These are phyloP conservation scores for Dermolepida albohirtum DNA, from an alignment of 2,888 invertebrate species.

Conservation along the genomic window DNA sequence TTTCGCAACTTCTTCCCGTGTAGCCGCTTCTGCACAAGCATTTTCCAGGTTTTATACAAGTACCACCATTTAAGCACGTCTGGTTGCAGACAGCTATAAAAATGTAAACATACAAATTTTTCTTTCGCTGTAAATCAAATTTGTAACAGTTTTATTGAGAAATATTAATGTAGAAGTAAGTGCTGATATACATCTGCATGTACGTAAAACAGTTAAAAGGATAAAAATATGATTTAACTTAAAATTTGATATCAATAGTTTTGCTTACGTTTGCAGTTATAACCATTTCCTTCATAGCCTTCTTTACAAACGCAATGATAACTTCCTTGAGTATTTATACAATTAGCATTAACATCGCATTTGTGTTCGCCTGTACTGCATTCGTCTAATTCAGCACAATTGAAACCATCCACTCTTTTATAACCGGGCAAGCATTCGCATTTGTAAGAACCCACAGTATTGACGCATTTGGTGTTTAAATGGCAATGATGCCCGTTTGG, in stretches of 20 bases:
- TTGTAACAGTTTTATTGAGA: not conserved
- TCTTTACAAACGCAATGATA: slow-evolving; percentile 80
- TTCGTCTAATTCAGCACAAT: slow-evolving; percentile 85
- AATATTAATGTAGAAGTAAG: too few species aligned
- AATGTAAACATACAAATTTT: slow-evolving; percentile 8
- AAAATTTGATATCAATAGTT: not conserved
- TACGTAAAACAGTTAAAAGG: too few species aligned
- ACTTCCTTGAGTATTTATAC: slow-evolving; percentile 85
- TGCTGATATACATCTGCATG: too few species aligned
- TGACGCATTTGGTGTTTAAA: slow-evolving; percentile 85
- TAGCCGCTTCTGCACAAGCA: slow-evolving; percentile 87
- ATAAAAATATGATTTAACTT: too few species aligned
- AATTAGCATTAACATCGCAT: slow-evolving; percentile 81
- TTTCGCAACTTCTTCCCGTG: slow-evolving; percentile 84
- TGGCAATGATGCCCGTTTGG: slow-evolving; percentile 87
- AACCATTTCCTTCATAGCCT: slow-evolving; percentile 84
- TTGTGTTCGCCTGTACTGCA: slow-evolving; percentile 78
- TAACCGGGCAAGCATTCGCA: slow-evolving; percentile 88
- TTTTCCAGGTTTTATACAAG: slow-evolving; percentile 79
- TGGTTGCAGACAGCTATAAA: slow-evolving; percentile 82
- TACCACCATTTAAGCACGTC: slow-evolving; percentile 86
- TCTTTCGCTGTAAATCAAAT: not conserved
- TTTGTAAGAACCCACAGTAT: slow-evolving; percentile 83
- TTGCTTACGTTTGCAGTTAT: slow-evolving; percentile 81
- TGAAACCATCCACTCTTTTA: slow-evolving; percentile 80